Evolutionary conservation across 2,113 vertebrate species (phyloP), one percentile per base, ranked within the genome.

Genomic region (Pampusana beccarii): DNA sequence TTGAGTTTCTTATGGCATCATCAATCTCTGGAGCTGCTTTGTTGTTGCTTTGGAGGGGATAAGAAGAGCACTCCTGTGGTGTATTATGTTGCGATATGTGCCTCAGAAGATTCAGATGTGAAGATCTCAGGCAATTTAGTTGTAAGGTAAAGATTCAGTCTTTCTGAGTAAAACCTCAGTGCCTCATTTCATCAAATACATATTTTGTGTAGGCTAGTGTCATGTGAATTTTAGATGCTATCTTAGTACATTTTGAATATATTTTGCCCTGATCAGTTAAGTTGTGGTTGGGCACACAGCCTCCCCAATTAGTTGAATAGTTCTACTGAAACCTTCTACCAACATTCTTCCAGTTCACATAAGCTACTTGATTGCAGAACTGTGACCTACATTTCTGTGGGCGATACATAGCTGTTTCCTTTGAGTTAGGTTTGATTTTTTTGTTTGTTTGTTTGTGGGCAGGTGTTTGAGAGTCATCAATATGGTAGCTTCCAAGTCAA

Each of bases 371-470:
- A n/a, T 16, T 72, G 53, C 31, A 91, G 62, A 93, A 73, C 44
- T 69, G 16, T 54, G 46, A 86, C 24, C 56, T 70, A 0, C 0
- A 0, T 70, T 82, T 83, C 58, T 80, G 8, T 31, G 34, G 83
- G 20, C 0, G 2, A 33, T 26, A 29, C 0, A 0, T 42, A 20
- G 33, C 53, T 57, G 5, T 9, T 90, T 80, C 90, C 33, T 46
- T 40, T 58, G 50, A 15, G 6, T 66, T 58, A 34, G 13, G 23
- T 46, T 84, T 93, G 33, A 60, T 66, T 80, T 80, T 10, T 50
- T 50, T 50, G 8, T 50, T 50, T 23, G 11, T 26, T 51, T 38
- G 7, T 77, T 93, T 77, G 6, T 25, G 46, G 40, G 13, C 9
- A 66, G 6, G 11, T 61, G 16, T 64, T 92, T 50, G 26, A 80